A percentile compares a stretch with the other conserved stretches of the same genome.
Evolutionary conservation across 2,888 invertebrate genomes (phyloP).

Genomic region (Gortyna flavago): DNA sequence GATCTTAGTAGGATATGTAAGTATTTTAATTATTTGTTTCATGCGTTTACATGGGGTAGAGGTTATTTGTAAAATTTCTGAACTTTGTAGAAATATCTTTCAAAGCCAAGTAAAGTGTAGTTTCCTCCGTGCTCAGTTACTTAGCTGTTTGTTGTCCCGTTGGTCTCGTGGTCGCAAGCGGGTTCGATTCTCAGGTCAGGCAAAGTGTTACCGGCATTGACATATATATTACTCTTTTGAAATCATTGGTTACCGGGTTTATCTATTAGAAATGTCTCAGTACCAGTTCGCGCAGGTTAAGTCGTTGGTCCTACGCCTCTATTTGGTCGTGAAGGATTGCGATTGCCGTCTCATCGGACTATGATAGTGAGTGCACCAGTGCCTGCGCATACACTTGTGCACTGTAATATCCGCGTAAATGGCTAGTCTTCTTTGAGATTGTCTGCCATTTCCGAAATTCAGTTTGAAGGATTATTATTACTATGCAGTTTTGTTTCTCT

Average conservation of each 20-base stretch:
- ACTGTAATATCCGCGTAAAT: neutral
- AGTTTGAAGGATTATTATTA: neutral
- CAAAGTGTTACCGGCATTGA: neutral
- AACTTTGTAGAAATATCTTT: neutral
- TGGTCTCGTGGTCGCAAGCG: neutral
- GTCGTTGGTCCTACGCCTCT: neutral
- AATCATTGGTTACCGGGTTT: neutral
- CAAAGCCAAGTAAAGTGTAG: neutral
- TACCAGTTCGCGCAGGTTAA: neutral
- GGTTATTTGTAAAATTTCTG: neutral
- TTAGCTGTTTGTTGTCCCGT: neutral
- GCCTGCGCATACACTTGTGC: neutral
- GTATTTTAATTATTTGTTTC: slow-evolving; percentile 14
- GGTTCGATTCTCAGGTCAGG: neutral
- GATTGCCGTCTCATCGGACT: neutral
- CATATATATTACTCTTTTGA: too few relatives aligned
- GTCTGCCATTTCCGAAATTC: neutral
- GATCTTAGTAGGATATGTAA: slow-evolving; percentile 48
- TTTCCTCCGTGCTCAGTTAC: neutral
- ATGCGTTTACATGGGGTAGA: neutral
- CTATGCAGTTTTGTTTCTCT: too few relatives aligned
- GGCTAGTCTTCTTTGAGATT: neutral
- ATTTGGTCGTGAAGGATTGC: neutral
- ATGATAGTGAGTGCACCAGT: neutral
- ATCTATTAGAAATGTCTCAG: neutral